Percentiles rank a stretch among this genome's conserved stretches.
phyloP scores from a whole-genome alignment of 1,140 invertebrate genomes.

The Armadillidium nasatum region DNA sequence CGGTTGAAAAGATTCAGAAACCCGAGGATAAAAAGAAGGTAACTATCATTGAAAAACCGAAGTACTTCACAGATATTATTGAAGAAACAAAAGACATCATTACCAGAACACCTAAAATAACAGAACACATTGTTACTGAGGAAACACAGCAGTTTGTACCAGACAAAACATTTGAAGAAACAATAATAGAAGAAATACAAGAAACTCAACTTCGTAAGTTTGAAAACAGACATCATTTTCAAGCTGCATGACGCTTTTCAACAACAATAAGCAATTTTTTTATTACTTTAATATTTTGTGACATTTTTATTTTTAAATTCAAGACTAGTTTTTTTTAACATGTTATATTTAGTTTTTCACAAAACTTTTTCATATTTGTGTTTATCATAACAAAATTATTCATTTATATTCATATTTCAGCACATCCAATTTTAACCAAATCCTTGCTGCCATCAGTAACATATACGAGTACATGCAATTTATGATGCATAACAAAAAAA shows the following conservation, averaged over 20 bases:
- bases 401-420: no score
- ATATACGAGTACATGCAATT: no score
- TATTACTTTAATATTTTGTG: background rate
- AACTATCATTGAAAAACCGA: background rate
- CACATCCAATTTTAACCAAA: no score
- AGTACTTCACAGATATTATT: background rate
- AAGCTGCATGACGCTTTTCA: constrained; percentile 4
- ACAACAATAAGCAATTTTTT: background rate
- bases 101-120: background rate
- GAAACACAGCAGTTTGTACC: constrained; percentile 12
- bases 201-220: background rate
- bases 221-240: background rate
- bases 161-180: constrained; percentile 11
- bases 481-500: no score
- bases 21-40: constrained; percentile 19
- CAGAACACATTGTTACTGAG: background rate
- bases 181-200: background rate
- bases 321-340: no score
- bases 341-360: no score
- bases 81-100: background rate
- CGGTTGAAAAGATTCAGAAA: constrained; percentile 32
- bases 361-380: no score
- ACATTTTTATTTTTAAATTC: no score
- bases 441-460: no score
- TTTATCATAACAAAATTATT: no score